Evolutionary conservation across 2,888 invertebrate genomes (phyloP).

Genomic region (Halocaridina rubra): DNA sequence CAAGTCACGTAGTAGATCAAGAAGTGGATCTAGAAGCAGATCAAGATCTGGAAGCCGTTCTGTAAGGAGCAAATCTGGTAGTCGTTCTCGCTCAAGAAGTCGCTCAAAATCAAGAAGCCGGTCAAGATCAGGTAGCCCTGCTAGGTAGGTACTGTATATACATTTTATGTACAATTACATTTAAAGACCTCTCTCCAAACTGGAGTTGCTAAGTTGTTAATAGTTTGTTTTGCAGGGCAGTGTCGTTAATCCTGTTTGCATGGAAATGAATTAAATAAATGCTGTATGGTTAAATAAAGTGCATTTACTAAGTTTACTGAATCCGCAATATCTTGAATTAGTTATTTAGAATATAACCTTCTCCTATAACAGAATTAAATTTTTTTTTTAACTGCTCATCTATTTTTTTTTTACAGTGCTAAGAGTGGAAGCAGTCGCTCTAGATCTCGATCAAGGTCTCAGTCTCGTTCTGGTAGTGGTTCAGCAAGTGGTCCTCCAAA

Average conservation of each 20-base stretch:
- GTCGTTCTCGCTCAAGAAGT: constrained; percentile 33
- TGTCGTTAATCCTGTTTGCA: not conserved
- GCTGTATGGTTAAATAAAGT: too few relatives aligned
- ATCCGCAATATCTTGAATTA: not conserved
- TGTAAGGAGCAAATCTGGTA: constrained; percentile 33
- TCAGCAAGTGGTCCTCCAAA: not conserved
- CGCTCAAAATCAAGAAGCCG: constrained; percentile 31
- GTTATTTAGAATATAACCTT: not conserved
- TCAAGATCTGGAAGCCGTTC: constrained; percentile 49
- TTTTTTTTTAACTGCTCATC: too few relatives aligned
- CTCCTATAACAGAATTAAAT: not conserved
- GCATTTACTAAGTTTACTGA: too few relatives aligned
- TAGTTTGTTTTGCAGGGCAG: too few relatives aligned
- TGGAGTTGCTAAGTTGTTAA: too few relatives aligned
- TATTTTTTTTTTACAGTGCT: not conserved
- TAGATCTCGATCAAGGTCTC: constrained; percentile 14
- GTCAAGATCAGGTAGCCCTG: constrained; percentile 24
- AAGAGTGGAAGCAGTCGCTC: constrained; percentile 13
- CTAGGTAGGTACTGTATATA: too few relatives aligned
- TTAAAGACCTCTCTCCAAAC: too few relatives aligned
- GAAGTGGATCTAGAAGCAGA: constrained; percentile 51
- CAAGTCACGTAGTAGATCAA: constrained; percentile 3
- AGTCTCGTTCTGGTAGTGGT: constrained; percentile 22
- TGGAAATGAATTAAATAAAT: not conserved
- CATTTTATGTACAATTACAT: too few relatives aligned